A percentile compares a stretch with the other conserved stretches of the same genome.
These are phyloP conservation scores for Loripinus fragilis DNA, from an alignment of 2,888 invertebrate genomes.

Conservation along the genomic window DNA sequence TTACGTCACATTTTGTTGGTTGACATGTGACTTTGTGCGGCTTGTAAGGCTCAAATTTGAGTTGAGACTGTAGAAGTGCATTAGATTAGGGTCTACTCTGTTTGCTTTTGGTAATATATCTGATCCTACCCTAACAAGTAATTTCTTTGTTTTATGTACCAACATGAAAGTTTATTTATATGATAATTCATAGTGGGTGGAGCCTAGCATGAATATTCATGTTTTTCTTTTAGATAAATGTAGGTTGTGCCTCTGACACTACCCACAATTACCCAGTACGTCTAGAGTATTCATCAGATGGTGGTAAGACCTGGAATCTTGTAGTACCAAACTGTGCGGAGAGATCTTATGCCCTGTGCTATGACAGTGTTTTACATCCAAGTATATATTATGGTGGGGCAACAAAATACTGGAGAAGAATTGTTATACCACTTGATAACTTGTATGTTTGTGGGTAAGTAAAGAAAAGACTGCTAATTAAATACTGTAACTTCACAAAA, in stretches of 20 bases:
- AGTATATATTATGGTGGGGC: constrained; percentile 82
- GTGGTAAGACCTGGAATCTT: constrained; percentile 82
- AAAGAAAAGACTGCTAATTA: no score
- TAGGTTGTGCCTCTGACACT: constrained; percentile 82
- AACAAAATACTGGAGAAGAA: constrained; percentile 80
- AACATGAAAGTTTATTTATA: no score
- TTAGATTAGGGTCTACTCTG: no score
- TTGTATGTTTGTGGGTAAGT: constrained; percentile 83
- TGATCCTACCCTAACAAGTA: no score
- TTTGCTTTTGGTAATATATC: no score
- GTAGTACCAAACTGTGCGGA: constrained; percentile 79
- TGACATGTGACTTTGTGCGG: no score
- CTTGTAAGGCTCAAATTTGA: no score
- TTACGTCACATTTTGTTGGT: no score
- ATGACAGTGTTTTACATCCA: constrained; percentile 76
- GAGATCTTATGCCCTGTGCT: constrained; percentile 74
- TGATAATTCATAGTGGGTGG: no score
- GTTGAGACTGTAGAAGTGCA: no score
- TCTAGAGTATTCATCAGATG: constrained; percentile 83
- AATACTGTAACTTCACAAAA: neutral
- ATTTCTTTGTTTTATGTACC: no score
- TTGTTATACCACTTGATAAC: constrained; percentile 80
- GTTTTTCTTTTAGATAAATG: constrained; percentile 80
- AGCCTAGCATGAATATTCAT: no score
- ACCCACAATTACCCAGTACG: constrained; percentile 80